A percentile compares a stretch with the other conserved stretches of the same genome.
Evolutionary conservation across 2,113 vertebrate genomes (phyloP).

Genomic region (Motacilla tschutschensis): DNA sequence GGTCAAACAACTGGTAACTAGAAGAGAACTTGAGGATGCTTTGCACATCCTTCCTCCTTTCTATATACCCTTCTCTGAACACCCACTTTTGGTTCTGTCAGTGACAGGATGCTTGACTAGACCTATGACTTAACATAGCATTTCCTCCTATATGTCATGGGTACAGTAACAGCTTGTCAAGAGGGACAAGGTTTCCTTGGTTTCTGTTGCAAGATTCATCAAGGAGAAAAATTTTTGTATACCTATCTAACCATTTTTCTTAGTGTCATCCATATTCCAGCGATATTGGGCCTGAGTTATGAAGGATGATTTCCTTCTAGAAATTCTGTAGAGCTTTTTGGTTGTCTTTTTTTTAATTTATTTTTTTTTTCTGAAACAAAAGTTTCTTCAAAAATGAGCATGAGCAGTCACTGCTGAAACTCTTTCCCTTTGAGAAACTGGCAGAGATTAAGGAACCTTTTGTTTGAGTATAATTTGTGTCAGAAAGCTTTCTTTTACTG

Average conservation of each 20-base stretch:
- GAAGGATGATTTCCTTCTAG: not conserved
- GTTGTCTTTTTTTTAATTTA: too few species aligned
- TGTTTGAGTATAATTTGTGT: not conserved
- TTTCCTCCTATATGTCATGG: not conserved
- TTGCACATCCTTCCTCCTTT: not conserved
- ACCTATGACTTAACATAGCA: not conserved
- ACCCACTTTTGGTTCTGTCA: not conserved
- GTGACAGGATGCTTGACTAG: not conserved
- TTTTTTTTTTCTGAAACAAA: not conserved
- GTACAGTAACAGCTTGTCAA: not conserved
- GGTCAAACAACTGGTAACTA: not conserved
- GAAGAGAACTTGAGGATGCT: not conserved
- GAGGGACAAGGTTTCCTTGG: not conserved
- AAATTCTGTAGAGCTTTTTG: not conserved
- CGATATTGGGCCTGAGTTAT: not conserved
- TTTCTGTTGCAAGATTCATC: not conserved
- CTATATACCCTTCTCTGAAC: not conserved
- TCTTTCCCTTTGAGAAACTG: constrained; percentile 2
- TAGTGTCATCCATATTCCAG: not conserved
- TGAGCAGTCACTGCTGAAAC: not conserved
- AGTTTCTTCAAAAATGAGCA: not conserved
- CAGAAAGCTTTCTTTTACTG: constrained; percentile 7
- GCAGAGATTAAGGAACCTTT: constrained; percentile 19
- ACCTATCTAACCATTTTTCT: not conserved
- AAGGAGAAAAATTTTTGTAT: not conserved